A percentile compares a stretch with the other conserved stretches of the same genome.
Evolutionary conservation across 2,113 vertebrate species (phyloP).

Genomic region (Menura novaehollandiae): DNA sequence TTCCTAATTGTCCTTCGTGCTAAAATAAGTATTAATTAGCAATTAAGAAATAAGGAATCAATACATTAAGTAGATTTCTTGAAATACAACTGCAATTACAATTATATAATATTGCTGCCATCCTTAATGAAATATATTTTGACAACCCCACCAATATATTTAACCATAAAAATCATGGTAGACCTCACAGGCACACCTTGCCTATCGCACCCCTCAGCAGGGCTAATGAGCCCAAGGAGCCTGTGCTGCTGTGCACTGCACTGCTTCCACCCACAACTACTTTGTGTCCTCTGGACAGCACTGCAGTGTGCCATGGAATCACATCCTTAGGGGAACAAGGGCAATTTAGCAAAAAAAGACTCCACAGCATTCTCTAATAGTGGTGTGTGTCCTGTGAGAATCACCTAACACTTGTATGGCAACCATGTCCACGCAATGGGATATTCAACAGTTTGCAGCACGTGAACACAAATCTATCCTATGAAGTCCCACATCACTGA

Average conservation of each 20-base stretch:
- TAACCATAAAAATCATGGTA: background rate
- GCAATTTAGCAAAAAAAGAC: background rate
- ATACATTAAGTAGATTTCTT: background rate
- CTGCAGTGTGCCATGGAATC: background rate
- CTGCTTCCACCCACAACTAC: background rate
- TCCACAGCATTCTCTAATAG: background rate
- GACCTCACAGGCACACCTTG: background rate
- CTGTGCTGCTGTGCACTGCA: background rate
- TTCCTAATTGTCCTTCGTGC: background rate
- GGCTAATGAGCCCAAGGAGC: background rate
- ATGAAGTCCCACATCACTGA: background rate
- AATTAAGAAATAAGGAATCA: background rate
- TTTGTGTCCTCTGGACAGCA: background rate
- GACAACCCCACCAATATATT: background rate
- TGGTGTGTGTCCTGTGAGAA: background rate
- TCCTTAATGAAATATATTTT: background rate
- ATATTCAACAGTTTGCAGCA: background rate
- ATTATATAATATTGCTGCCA: background rate
- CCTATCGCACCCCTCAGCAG: background rate
- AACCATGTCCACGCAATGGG: accelerated
- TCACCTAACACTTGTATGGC: accelerated
- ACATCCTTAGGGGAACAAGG: background rate
- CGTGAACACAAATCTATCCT: background rate
- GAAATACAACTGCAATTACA: background rate
- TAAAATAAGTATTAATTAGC: background rate